phyloP scores from a whole-genome alignment of 2,888 invertebrate genomes.

The Clunio marinus region DNA sequence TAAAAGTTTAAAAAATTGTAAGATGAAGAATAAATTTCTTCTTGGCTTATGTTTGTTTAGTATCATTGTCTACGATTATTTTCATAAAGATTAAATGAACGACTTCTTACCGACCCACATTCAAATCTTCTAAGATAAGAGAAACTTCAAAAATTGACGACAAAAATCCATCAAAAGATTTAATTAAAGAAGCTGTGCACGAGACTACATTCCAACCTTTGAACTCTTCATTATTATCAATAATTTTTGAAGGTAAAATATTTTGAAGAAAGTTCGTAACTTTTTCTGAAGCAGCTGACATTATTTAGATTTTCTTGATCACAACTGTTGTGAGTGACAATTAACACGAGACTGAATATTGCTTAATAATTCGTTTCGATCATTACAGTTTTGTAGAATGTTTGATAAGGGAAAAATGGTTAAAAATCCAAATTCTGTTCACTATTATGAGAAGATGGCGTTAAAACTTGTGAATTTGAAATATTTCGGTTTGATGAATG shows the following conservation, averaged over 20 bases:
- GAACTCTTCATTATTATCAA: conserved; percentile 17
- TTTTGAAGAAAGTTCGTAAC: background rate
- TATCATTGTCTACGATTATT: background rate
- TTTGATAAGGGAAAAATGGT: too few species aligned
- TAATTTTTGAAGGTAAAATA: background rate
- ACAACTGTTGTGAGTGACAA: background rate
- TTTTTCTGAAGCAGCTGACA: background rate
- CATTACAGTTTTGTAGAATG: too few species aligned
- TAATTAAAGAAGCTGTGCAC: conserved; percentile 6
- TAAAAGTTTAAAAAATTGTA: too few species aligned
- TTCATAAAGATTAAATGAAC: background rate
- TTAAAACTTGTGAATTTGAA: too few species aligned
- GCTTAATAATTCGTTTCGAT: too few species aligned
- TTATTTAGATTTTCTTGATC: background rate
- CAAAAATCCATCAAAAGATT: conserved; percentile 48
- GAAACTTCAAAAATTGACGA: conserved; percentile 45
- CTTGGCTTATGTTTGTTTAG: too few species aligned
- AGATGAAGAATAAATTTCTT: too few species aligned
- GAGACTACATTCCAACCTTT: conserved; percentile 21
- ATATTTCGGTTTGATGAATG: too few species aligned
- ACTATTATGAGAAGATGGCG: too few species aligned
- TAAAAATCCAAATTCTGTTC: too few species aligned
- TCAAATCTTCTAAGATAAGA: conserved; percentile 14
- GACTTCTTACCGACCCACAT: background rate
- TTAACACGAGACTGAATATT: background rate